A percentile compares a stretch with the other conserved stretches of the same genome.
phyloP scores from a whole-genome alignment of 2,113 vertebrate species.

The Gallinago undulata region DNA sequence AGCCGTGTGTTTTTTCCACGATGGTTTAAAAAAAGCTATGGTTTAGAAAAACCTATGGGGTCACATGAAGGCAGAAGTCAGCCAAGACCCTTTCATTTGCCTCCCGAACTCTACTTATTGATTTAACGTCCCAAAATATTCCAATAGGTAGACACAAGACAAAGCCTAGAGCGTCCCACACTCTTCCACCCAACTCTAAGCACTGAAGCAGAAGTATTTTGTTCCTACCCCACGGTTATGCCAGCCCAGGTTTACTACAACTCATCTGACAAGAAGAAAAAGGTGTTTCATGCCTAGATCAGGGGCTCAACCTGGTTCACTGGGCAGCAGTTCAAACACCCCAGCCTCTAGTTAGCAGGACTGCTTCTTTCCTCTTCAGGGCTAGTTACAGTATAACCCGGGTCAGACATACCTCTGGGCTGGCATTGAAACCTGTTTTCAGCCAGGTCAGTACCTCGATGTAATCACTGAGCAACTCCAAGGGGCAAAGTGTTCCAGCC shows the following conservation, averaged over 20 bases:
- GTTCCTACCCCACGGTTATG: not conserved
- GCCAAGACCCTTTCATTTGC: not conserved
- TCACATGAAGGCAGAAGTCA: not conserved
- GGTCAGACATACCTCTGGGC: not conserved
- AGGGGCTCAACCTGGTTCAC: not conserved
- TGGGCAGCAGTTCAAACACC: not conserved
- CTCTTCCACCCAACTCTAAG: not conserved
- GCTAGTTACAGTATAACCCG: not conserved
- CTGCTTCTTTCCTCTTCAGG: not conserved
- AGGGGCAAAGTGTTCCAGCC: not conserved
- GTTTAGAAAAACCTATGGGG: not conserved
- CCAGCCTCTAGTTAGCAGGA: not conserved
- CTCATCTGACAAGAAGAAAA: not conserved
- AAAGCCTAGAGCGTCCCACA: accelerated
- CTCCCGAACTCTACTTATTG: not conserved
- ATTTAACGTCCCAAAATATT: not conserved
- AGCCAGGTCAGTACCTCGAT: not conserved
- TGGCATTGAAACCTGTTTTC: not conserved
- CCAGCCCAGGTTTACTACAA: not conserved
- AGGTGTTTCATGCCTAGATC: not conserved
- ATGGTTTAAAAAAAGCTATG: not conserved
- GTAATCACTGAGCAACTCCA: not conserved
- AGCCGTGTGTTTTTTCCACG: not conserved
- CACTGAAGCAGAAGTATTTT: not conserved
- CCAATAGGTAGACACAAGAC: not conserved